phyloP scores from a whole-genome alignment of 2,888 invertebrate genomes.

The Melinaea marsaeus region DNA sequence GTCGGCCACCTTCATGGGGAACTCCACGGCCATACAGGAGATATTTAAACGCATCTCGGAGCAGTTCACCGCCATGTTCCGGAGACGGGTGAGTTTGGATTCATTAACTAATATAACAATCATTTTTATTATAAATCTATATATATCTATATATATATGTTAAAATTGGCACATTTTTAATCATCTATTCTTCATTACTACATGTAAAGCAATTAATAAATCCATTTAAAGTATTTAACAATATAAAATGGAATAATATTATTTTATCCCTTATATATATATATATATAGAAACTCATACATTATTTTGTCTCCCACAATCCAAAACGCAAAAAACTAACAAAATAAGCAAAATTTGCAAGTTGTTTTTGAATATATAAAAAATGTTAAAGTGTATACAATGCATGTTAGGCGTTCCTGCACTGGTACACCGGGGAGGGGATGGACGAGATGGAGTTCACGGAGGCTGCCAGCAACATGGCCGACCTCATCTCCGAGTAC shows the following conservation, averaged over 20 bases:
- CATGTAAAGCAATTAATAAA: no score
- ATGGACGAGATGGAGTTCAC: conserved; percentile 97
- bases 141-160: neutral
- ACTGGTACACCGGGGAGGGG: conserved; percentile 95
- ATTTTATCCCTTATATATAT: no score
- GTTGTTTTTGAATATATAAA: neutral
- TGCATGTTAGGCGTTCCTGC: conserved; percentile 82
- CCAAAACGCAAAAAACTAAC: neutral
- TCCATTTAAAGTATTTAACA: no score
- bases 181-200: no score
- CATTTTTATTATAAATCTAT: neutral
- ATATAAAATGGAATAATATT: no score
- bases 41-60: conserved; percentile 90
- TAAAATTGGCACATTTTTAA: no score
- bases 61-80: conserved; percentile 93
- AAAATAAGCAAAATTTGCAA: neutral
- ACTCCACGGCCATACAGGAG: conserved; percentile 91
- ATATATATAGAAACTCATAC: no score
- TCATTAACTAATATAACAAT: neutral
- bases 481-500: conserved; percentile 66
- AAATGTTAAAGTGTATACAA: neutral
- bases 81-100: conserved; percentile 80
- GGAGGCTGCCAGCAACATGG: conserved; percentile 90
- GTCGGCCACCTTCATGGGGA: conserved; percentile 93
- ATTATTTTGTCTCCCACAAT: no score